Percentiles rank a stretch among this genome's conserved stretches.
Evolutionary conservation across 2,888 invertebrate genomes (phyloP).

Genomic region (Fissipunctia ypsillon): DNA sequence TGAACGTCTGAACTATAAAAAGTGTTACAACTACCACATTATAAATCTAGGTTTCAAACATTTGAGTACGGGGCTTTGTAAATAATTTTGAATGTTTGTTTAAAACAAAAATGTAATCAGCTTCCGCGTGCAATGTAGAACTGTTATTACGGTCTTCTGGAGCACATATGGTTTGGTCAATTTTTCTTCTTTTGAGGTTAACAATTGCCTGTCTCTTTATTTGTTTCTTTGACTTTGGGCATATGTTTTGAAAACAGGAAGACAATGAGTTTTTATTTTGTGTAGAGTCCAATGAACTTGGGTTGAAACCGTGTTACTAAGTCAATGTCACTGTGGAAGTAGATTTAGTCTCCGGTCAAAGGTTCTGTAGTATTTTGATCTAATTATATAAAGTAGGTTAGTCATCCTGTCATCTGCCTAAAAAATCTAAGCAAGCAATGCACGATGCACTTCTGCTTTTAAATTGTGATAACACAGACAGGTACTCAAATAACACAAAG

Average conservation of each 20-base stretch:
- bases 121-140: slow-evolving; percentile 39
- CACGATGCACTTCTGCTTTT: neutral
- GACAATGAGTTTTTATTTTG: neutral
- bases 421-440: neutral
- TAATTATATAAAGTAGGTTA: neutral
- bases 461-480: neutral
- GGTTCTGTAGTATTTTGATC: neutral
- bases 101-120: slow-evolving; percentile 24
- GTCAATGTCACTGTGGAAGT: neutral
- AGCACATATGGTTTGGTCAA: slow-evolving; percentile 19
- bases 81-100: slow-evolving; percentile 31
- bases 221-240: slow-evolving; percentile 10
- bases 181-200: slow-evolving; percentile 20
- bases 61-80: slow-evolving; percentile 43
- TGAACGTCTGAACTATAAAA: slow-evolving; percentile 43
- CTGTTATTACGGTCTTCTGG: slow-evolving; percentile 23
- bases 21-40: slow-evolving; percentile 56
- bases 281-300: slow-evolving; percentile 15
- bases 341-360: neutral
- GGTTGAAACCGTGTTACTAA: neutral
- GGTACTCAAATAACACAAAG: neutral
- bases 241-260: slow-evolving; percentile 22
- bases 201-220: slow-evolving; percentile 14
- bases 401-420: neutral
- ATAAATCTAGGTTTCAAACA: slow-evolving; percentile 50